Evolutionary conservation across 2,888 invertebrate species (phyloP), one percentile per base, ranked within the genome.

Genomic region (Thera britannica): DNA sequence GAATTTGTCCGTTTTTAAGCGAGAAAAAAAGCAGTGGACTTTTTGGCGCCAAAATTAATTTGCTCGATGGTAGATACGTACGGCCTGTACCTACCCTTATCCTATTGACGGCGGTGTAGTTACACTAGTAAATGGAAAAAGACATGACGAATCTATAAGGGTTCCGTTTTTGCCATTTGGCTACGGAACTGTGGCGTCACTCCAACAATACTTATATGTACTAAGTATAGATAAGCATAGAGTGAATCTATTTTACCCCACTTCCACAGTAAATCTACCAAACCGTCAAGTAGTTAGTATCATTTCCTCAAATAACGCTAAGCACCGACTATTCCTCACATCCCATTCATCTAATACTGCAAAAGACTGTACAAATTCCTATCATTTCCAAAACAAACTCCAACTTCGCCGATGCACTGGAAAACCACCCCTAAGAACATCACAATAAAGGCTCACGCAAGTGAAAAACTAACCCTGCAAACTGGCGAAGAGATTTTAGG

Each of bases 331-430:
- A 80, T 82, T 68, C 72, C 55, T 66, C 71, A 70, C 65, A 68
- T 67, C 62, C 65, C 70, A 67, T 68, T 59, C 62, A 56, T 48
- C 67, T 65, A 83, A 77, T 78, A 76, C 74, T 68, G 71, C 77
- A 81, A 82, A 79, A 70, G 79, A 80, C 81, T 82, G 79, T 73
- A 82, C 85, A 82, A 84, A 83, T 83, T 79, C 71, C 77, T 74
- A 74, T 74, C 79, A 77, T 77, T 80, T 78, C 72, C 75, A 73
- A 77, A 79, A 79, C 68, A 55, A 72, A 60, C 72, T 71, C 69
- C 4, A 49, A 52, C 23, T 2, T 8, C 57, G 11, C n/a, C 12
- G 23, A 59, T 35, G n/a, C 65, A 68, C 48, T 58, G 11, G 9
- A 68, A 71, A 58, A 38, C n/a, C 55, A 34, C 7, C 56, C 65